Percentiles rank a stretch among this genome's conserved stretches.
phyloP scores from a whole-genome alignment of 2,888 invertebrate species.

The Synanthedon formicaeformis region DNA sequence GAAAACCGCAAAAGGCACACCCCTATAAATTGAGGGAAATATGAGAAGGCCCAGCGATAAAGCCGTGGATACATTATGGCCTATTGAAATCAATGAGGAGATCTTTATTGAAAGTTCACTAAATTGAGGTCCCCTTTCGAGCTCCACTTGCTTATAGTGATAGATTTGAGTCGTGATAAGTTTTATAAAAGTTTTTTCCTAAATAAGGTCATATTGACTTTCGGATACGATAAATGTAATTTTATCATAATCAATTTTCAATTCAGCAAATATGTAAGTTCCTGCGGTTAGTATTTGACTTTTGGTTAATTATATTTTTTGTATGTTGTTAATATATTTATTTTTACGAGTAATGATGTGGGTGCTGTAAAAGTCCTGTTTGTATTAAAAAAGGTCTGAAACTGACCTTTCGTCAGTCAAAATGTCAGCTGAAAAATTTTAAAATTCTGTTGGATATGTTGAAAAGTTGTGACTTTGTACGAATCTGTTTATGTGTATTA shows the following conservation, averaged over 20 bases:
- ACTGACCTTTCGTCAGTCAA: background rate
- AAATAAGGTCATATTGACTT: background rate
- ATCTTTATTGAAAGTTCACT: constrained; percentile 53
- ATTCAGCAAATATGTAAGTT: no score
- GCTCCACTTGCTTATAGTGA: background rate
- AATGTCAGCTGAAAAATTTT: background rate
- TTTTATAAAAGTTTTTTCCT: background rate
- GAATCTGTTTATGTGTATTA: no score
- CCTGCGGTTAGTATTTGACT: no score
- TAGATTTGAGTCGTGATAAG: constrained; percentile 1
- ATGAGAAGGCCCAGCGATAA: constrained; percentile 46
- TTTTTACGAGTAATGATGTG: no score
- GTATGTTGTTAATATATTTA: no score
- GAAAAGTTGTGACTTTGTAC: no score
- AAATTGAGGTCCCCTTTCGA: constrained; percentile 25
- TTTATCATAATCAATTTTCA: no score
- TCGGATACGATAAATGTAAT: no score
- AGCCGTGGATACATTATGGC: constrained; percentile 46
- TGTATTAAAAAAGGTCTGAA: no score
- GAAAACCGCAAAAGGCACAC: constrained; percentile 42
- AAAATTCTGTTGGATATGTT: background rate
- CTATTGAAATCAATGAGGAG: constrained; percentile 55
- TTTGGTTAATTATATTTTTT: no score
- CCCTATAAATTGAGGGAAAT: constrained; percentile 53
- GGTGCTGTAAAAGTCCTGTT: no score